These are phyloP conservation scores for Sycophila sp. DNA, from an alignment of 1,140 invertebrate genomes.

Conservation along the genomic window DNA sequence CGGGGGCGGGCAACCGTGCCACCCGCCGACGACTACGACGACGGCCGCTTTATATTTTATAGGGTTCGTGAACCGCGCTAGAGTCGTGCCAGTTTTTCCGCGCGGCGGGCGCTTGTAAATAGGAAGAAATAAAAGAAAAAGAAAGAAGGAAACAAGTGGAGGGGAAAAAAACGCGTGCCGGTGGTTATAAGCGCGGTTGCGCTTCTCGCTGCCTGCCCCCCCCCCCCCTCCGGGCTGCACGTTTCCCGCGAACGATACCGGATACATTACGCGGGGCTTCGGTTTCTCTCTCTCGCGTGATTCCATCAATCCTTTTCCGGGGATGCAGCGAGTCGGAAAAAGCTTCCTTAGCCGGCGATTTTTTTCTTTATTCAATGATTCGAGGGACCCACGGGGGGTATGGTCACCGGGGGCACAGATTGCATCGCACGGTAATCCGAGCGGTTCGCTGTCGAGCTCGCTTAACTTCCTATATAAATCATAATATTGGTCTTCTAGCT, in stretches of 20 bases:
- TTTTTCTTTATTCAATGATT: no score
- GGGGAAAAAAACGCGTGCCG: not conserved
- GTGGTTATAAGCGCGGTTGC: no score
- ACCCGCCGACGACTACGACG: no score
- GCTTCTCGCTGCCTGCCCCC: no score
- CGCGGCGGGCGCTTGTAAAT: constrained; percentile 11
- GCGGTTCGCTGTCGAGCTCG: not conserved
- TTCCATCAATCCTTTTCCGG: constrained; percentile 10
- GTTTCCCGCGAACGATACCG: not conserved
- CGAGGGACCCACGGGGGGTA: no score
- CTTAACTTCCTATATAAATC: constrained; percentile 25
- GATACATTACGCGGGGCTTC: not conserved
- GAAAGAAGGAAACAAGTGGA: no score
- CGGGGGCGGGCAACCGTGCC: not conserved
- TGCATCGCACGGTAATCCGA: constrained; percentile 14
- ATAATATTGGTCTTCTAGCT: not conserved
- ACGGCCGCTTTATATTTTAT: constrained; percentile 9
- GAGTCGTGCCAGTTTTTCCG: constrained; percentile 1
- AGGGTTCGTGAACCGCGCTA: not conserved
- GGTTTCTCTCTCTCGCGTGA: not conserved
- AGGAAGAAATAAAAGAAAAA: no score
- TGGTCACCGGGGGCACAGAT: not conserved
- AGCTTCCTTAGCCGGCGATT: no score
- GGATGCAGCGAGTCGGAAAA: no score
- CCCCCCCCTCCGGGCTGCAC: not conserved